These are phyloP conservation scores for Orchesella flavescens DNA, from an alignment of 2,888 invertebrate species.

Conservation along the genomic window DNA sequence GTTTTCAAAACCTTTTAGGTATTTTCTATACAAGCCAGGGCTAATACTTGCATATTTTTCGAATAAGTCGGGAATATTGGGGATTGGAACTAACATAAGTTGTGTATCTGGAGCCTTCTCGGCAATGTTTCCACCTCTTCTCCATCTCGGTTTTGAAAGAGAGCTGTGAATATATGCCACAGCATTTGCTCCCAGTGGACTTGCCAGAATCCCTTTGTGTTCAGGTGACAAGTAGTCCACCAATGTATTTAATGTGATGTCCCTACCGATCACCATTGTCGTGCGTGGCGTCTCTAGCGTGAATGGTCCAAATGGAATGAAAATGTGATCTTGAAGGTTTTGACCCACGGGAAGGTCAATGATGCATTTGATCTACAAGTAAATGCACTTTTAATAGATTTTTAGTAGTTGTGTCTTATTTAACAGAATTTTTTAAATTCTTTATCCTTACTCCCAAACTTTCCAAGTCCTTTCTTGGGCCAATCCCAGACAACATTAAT, in stretches of 20 bases:
- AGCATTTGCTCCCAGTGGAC: slow-evolving; percentile 22
- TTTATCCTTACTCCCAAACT: slow-evolving; percentile 39
- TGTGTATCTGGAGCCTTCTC: slow-evolving; percentile 33
- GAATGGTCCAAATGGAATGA: slow-evolving; percentile 51
- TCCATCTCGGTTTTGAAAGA: background rate
- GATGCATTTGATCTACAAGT: slow-evolving; percentile 60
- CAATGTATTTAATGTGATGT: slow-evolving; percentile 45
- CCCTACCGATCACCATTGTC: slow-evolving; percentile 43
- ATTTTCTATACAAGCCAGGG: slow-evolving; percentile 43
- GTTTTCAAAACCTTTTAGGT: slow-evolving; percentile 29
- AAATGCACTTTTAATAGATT: too few relatives aligned
- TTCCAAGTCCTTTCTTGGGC: slow-evolving; percentile 46
- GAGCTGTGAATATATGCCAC: slow-evolving; percentile 57
- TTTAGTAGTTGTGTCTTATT: too few relatives aligned
- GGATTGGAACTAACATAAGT: slow-evolving; percentile 3
- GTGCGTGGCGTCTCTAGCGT: background rate
- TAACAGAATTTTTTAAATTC: background rate
- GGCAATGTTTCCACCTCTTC: background rate
- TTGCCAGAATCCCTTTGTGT: slow-evolving; percentile 35
- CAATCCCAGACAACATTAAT: slow-evolving; percentile 55
- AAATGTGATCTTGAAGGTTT: slow-evolving; percentile 64
- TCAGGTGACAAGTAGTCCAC: slow-evolving; percentile 49
- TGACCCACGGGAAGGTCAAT: slow-evolving; percentile 65
- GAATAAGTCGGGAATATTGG: background rate
- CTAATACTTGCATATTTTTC: slow-evolving; percentile 10